Evolutionary conservation across 2,113 vertebrate genomes (phyloP).

Genomic region (Mola mola): DNA sequence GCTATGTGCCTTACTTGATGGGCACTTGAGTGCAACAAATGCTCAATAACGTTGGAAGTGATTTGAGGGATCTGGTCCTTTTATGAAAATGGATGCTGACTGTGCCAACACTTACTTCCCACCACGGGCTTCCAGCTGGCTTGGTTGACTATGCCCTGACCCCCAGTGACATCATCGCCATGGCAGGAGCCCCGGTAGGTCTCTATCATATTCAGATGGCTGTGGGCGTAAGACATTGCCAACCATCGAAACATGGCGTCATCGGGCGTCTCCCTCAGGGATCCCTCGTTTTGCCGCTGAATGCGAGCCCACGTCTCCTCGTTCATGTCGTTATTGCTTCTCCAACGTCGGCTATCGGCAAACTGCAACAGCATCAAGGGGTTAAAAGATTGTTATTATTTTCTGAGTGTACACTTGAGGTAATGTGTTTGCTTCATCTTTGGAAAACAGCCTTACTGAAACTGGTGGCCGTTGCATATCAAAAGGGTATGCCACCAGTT

Average conservation of each 20-base stretch:
- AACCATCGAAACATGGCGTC: slow-evolving; percentile 95
- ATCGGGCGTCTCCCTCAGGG: slow-evolving; percentile 85
- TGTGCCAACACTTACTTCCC: slow-evolving; percentile 86
- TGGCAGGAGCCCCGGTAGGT: slow-evolving; percentile 89
- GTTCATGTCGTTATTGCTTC: slow-evolving; percentile 64
- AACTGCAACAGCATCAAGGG: slow-evolving; percentile 16
- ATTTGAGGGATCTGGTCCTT: too few relatives aligned
- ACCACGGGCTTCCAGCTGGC: slow-evolving; percentile 90
- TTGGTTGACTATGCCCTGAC: slow-evolving; percentile 89
- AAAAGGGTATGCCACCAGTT: slow-evolving; percentile 87
- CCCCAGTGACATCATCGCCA: slow-evolving; percentile 84
- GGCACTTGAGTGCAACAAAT: too few relatives aligned
- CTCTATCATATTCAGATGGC: slow-evolving; percentile 92
- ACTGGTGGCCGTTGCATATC: slow-evolving; percentile 76
- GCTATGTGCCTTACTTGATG: too few relatives aligned
- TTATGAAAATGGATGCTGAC: not conserved
- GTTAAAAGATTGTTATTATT: not conserved
- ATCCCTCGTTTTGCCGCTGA: slow-evolving; percentile 79
- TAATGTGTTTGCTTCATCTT: not conserved
- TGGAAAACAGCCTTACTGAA: slow-evolving; percentile 52
- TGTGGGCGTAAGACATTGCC: slow-evolving; percentile 93
- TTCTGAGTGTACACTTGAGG: not conserved
- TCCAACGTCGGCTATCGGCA: slow-evolving; percentile 58
- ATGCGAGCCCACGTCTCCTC: slow-evolving; percentile 84
- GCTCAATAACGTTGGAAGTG: too few relatives aligned